A percentile compares a stretch with the other conserved stretches of the same genome.
phyloP scores from a whole-genome alignment of 92 coral and sea anemone genomes.

The Zoanthus solanderi region DNA sequence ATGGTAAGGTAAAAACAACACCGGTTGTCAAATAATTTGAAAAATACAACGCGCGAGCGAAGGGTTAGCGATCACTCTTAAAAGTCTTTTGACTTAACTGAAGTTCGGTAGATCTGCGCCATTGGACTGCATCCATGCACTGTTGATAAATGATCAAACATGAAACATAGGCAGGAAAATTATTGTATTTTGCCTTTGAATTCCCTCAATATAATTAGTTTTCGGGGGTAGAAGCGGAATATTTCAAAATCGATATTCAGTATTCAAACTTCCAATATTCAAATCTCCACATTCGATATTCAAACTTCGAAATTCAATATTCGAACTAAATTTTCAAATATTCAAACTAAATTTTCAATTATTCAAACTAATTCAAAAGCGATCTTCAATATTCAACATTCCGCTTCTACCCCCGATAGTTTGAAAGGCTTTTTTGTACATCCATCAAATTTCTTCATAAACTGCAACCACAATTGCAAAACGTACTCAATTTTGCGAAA shows the following conservation, averaged over 20 bases:
- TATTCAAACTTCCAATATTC: no score
- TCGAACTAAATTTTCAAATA: no score
- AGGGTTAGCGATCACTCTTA: not conserved
- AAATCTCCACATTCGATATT: no score
- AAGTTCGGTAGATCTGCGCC: conserved; percentile 8
- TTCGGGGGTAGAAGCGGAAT: no score
- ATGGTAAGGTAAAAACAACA: no score
- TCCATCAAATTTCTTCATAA: conserved; percentile 1
- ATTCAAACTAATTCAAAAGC: no score
- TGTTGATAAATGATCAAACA: conserved; percentile 11
- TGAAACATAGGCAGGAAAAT: not conserved
- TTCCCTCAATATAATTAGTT: not conserved
- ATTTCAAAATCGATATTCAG: no score
- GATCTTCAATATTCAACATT: no score
- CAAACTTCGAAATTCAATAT: no score
- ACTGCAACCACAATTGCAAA: conserved; percentile 7
- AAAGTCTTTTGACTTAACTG: not conserved
- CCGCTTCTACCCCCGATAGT: not conserved
- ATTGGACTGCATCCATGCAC: not conserved
- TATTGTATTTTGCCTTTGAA: not conserved
- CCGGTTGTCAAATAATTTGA: not conserved
- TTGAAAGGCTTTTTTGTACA: conserved; percentile 6
- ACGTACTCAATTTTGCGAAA: not conserved
- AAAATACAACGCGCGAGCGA: not conserved
- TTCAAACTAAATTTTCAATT: no score